Evolutionary conservation across 2,797 vertebrate species (phyloP).

Genomic region (Schizothorax lantsangensis): DNA sequence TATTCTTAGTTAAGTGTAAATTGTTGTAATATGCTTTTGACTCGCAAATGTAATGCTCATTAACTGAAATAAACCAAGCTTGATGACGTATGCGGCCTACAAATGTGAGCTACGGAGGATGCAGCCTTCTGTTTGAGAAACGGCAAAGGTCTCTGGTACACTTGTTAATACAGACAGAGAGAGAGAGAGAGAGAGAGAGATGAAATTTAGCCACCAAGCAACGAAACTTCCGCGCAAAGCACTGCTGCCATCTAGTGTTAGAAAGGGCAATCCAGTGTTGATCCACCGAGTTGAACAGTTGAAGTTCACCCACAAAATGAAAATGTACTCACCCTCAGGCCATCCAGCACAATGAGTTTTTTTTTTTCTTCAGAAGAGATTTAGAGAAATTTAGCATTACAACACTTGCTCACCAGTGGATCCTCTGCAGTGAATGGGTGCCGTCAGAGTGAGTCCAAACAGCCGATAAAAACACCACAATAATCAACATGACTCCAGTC

Average conservation of each 20-base stretch:
- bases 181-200: background rate
- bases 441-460: background rate
- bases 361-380: background rate
- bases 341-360: background rate
- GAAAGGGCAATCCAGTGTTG: background rate
- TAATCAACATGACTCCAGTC: background rate
- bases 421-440: background rate
- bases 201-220: background rate
- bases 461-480: background rate
- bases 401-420: background rate
- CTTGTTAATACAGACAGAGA: background rate
- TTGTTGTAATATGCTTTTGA: no score
- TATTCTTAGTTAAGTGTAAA: no score
- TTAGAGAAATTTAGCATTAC: background rate
- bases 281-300: background rate
- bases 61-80: no score
- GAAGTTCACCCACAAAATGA: background rate
- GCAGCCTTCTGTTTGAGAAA: no score
- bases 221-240: background rate
- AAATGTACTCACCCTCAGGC: background rate
- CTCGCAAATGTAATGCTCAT: no score
- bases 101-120: no score
- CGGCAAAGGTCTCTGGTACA: background rate
- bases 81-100: no score
- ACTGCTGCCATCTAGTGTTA: constrained; percentile 64